Percentiles rank a stretch among this genome's conserved stretches.
Evolutionary conservation across 2,797 vertebrate species (phyloP).

Genomic region (Lagorchestes hirsutus): DNA sequence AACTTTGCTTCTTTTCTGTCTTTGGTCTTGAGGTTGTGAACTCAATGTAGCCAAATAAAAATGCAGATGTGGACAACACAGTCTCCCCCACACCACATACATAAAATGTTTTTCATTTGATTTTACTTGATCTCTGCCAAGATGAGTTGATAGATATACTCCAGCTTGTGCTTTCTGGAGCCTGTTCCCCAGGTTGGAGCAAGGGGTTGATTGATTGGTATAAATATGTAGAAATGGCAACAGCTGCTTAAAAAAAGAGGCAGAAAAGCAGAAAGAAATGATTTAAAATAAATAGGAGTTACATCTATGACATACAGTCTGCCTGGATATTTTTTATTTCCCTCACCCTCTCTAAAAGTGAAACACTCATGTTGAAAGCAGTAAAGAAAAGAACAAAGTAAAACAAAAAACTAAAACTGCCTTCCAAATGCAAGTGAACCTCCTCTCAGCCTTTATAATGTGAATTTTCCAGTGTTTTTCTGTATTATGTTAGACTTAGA

Average conservation of each 20-base stretch:
- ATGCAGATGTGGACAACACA: constrained; percentile 49
- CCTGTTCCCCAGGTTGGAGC: constrained; percentile 71
- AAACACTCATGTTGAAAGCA: constrained; percentile 58
- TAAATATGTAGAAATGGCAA: constrained; percentile 70
- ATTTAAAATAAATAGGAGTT: constrained; percentile 73
- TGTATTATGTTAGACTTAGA: background rate
- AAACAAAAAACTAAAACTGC: background rate
- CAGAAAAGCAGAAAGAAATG: constrained; percentile 56
- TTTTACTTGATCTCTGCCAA: constrained; percentile 73
- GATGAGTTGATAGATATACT: constrained; percentile 65
- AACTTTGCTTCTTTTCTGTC: constrained; percentile 42
- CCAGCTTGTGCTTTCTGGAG: constrained; percentile 63
- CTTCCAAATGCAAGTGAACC: background rate
- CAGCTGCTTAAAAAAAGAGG: constrained; percentile 60
- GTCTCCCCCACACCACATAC: constrained; percentile 1
- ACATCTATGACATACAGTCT: constrained; percentile 65
- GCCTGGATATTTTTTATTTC: constrained; percentile 71
- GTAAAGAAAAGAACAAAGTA: constrained; percentile 7
- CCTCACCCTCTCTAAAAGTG: constrained; percentile 60
- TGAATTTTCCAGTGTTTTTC: constrained; percentile 47
- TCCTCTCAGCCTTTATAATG: constrained; percentile 55
- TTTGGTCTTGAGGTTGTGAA: constrained; percentile 42
- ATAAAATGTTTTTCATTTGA: constrained; percentile 72
- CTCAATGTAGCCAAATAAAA: constrained; percentile 52
- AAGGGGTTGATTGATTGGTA: constrained; percentile 66